Evolutionary conservation across 1,140 invertebrate species (phyloP), one percentile per base, ranked within the genome.

Genomic region (Zophobas atratus): DNA sequence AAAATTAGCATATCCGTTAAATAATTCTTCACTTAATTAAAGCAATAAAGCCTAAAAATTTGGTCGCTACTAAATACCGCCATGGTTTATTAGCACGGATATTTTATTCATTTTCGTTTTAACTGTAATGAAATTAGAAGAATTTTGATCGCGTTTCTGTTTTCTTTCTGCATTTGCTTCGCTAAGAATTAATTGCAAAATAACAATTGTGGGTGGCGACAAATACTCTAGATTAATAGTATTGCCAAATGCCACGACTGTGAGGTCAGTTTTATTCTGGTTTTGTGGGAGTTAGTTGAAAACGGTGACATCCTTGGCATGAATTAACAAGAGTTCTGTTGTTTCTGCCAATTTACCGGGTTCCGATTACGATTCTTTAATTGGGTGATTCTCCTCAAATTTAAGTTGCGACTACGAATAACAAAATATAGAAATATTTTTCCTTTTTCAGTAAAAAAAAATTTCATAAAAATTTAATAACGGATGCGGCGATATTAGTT

Each of bases 181-280:
- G 3, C 38, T 39, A 76, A 20, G 32, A 70, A 73, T 72, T 63
- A 79, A 57, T 73, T 56, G 70, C 34, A 55, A 38, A 51, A 70
- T 55, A 79, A 79, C 57, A 67, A 57, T 79, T 75, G 80, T 81
- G 76, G 80, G 80, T 80, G 80, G 57, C 75, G 77, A 77, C 77
- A 79, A 71, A 75, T 51, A 76, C 41, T 79, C 56, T 76, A 55
- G 53, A 77, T 77, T 79, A 71, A 79, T 76, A 43, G 49, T 79
- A 72, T 74, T 81, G 81, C 81, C 78, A 82, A 82, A 82, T 82
- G 60, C 79, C 76, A 57, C 53, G 80, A 80, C 80, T 73, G 79
- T 82, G 80, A 82, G 79, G 57, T 82, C 80, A 82, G 76, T 79
- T 79, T 81, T 82, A 82, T 82, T 80, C 63, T 78, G 72, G 76